Percentiles rank a stretch among this genome's conserved stretches.
These are phyloP conservation scores for Heliconius hewitsoni DNA, from an alignment of 1,140 invertebrate genomes.

Conservation along the genomic window DNA sequence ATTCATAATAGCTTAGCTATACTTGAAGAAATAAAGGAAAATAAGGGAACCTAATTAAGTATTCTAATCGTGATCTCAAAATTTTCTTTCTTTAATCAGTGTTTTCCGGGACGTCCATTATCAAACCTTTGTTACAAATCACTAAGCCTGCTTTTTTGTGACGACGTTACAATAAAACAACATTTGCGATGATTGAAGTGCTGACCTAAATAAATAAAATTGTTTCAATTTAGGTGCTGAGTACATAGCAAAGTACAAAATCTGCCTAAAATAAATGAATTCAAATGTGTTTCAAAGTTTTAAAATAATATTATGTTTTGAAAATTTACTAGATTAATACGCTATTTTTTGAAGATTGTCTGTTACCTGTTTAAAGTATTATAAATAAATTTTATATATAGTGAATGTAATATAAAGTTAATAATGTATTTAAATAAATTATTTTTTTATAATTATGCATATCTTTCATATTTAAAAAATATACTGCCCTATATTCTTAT, in stretches of 20 bases:
- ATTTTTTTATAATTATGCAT: neutral
- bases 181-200: neutral
- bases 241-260: neutral
- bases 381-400: neutral
- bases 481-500: neutral
- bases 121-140: neutral
- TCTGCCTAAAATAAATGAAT: neutral
- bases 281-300: neutral
- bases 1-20: neutral
- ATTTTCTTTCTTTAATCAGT: neutral
- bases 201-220: slow-evolving; percentile 6
- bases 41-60: neutral
- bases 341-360: neutral
- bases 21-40: neutral
- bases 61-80: neutral
- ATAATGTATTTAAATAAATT: neutral
- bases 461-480: neutral
- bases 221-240: neutral
- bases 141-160: neutral
- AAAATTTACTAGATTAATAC: neutral
- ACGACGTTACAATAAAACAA: neutral
- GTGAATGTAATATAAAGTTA: neutral
- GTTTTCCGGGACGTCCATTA: neutral
- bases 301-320: neutral
- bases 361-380: slow-evolving; percentile 28